Percentiles rank a stretch among this genome's conserved stretches.
phyloP scores from a whole-genome alignment of 1,140 invertebrate genomes.

The Drosophila nigrodunni region DNA sequence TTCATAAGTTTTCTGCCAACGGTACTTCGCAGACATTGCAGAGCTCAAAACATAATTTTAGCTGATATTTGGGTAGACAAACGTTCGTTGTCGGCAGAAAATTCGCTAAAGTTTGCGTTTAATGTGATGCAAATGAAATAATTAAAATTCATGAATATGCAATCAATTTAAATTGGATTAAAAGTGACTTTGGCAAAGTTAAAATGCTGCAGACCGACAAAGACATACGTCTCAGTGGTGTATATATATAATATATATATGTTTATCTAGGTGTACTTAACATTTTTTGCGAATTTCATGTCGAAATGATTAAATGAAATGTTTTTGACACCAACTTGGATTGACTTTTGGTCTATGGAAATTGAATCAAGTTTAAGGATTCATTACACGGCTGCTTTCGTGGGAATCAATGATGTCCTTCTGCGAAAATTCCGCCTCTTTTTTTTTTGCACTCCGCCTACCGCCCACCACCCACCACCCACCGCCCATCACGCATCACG shows the following conservation, averaged over 20 bases:
- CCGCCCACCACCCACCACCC: too few relatives aligned
- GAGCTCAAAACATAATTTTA: neutral
- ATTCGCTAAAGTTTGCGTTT: neutral
- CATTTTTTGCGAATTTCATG: neutral
- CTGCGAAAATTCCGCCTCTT: neutral
- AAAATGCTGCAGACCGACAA: neutral
- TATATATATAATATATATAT: too few relatives aligned
- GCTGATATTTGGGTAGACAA: neutral
- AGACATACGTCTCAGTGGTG: neutral
- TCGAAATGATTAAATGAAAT: conserved; percentile 7
- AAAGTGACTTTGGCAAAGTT: neutral
- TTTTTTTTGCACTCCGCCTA: too few relatives aligned
- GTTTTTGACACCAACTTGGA: conserved; percentile 15
- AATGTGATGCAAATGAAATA: conserved; percentile 18
- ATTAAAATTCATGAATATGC: conserved; percentile 24
- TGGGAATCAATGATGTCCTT: conserved; percentile 1
- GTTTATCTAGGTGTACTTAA: neutral
- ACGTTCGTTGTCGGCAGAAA: neutral
- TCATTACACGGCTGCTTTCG: conserved; percentile 6
- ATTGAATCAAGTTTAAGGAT: conserved; percentile 13
- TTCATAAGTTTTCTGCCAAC: too few relatives aligned
- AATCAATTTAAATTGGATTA: conserved; percentile 12
- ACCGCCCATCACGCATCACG: too few relatives aligned
- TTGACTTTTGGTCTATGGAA: conserved; percentile 10
- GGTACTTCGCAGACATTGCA: neutral